Conservation (phyloP, 37 sponge, comb jelly and placozoan species). For the Bolinopsis microptera region DNA sequence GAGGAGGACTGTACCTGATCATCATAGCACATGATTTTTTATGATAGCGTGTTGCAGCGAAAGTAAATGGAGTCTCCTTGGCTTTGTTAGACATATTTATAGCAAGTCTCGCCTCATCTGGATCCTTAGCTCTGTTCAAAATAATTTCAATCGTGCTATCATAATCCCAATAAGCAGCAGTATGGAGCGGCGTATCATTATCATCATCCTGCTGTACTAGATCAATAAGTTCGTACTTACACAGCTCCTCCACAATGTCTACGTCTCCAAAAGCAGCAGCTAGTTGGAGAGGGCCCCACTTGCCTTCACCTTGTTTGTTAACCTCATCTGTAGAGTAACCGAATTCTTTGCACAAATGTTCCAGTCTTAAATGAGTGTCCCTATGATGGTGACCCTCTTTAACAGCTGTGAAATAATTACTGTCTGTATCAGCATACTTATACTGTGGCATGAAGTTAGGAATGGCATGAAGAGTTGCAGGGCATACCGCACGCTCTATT, state of each 20-base stretch:
- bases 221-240: background rate
- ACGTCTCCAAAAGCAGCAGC: background rate
- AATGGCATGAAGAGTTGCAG: too few species aligned
- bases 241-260: background rate
- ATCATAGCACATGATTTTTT: background rate
- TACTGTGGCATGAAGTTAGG: too few species aligned
- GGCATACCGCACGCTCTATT: too few species aligned
- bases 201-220: background rate
- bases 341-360: background rate
- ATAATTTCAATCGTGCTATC: background rate
- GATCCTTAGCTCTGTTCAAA: background rate
- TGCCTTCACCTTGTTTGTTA: background rate
- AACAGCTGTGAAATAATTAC: too few species aligned
- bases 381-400: too few species aligned
- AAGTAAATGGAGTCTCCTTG: conserved; percentile 20
- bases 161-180: conserved; percentile 20
- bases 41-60: background rate
- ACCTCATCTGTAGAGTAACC: background rate
- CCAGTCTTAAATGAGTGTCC: too few species aligned
- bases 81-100: background rate
- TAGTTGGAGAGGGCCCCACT: background rate
- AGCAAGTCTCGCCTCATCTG: too few species aligned
- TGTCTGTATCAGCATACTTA: too few species aligned
- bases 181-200: background rate
- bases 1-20: background rate